These are phyloP conservation scores for Drosophila phalerata DNA, from an alignment of 2,888 invertebrate genomes.

Conservation along the genomic window DNA sequence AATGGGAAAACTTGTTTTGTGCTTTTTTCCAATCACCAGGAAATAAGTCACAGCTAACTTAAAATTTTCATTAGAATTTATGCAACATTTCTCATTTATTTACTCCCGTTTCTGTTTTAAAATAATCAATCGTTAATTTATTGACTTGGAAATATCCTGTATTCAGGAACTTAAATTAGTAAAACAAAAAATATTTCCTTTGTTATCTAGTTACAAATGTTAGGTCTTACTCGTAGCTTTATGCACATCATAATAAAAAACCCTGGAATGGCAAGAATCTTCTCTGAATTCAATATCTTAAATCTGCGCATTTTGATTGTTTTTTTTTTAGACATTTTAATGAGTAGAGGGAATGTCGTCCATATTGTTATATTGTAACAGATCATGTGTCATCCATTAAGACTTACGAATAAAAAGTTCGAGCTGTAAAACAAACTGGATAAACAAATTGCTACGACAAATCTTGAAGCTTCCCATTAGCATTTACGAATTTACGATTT, in stretches of 20 bases:
- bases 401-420: slow-evolving; percentile 17
- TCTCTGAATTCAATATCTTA: background rate
- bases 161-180: background rate
- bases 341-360: background rate
- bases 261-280: background rate
- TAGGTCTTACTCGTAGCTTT: background rate
- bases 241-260: background rate
- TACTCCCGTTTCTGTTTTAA: slow-evolving; percentile 31
- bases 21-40: slow-evolving; percentile 43
- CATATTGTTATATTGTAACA: slow-evolving; percentile 1
- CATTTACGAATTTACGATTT: slow-evolving; percentile 47
- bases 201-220: no score
- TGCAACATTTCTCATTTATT: slow-evolving; percentile 41
- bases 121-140: slow-evolving; percentile 1
- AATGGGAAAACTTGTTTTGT: slow-evolving; percentile 54
- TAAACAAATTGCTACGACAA: slow-evolving; percentile 44
- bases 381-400: slow-evolving; percentile 24
- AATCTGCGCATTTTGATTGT: background rate
- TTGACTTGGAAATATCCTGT: slow-evolving; percentile 4
- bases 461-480: slow-evolving; percentile 40
- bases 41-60: slow-evolving; percentile 27
- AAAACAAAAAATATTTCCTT: background rate
- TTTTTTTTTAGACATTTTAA: background rate
- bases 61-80: slow-evolving; percentile 47
- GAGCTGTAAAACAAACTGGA: slow-evolving; percentile 23